Evolutionary conservation across 2,888 invertebrate genomes (phyloP).

Genomic region (Gryllus longicercus): DNA sequence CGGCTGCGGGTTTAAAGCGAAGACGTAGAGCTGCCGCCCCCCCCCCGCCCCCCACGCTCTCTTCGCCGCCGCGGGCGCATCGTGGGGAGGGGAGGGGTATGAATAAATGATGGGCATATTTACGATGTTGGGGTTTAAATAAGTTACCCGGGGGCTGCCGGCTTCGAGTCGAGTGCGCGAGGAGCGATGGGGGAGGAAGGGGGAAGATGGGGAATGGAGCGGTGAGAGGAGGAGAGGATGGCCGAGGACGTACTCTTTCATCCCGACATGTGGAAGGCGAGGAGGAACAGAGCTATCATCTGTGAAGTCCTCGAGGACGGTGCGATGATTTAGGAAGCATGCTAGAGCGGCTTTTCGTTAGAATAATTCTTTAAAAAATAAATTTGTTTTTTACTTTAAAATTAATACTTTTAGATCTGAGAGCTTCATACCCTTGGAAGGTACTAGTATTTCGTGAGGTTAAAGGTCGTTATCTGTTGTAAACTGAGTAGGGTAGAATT

Average conservation of each 20-base stretch:
- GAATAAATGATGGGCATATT: constrained; percentile 35
- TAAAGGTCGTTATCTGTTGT: no score
- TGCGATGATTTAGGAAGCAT: no score
- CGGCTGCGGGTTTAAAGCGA: not conserved
- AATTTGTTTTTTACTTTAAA: no score
- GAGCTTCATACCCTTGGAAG: no score
- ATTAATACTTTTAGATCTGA: no score
- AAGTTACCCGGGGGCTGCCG: constrained; percentile 27
- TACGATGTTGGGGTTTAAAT: constrained; percentile 28
- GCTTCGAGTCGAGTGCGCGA: not conserved
- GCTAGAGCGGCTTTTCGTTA: no score
- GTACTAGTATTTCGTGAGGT: no score
- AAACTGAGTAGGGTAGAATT: no score
- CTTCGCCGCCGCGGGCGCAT: not conserved
- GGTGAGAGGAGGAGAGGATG: not conserved
- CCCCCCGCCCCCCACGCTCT: not conserved
- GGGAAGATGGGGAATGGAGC: not conserved
- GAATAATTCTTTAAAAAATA: no score
- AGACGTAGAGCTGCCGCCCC: not conserved
- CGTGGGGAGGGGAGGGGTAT: constrained; percentile 23
- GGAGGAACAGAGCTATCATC: no score
- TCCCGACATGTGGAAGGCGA: not conserved
- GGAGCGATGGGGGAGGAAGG: not conserved
- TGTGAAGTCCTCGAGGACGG: no score
- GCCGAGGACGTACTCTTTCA: not conserved